Conservation (phyloP, 2,888 invertebrate species). For the Vesta saturnalis region DNA sequence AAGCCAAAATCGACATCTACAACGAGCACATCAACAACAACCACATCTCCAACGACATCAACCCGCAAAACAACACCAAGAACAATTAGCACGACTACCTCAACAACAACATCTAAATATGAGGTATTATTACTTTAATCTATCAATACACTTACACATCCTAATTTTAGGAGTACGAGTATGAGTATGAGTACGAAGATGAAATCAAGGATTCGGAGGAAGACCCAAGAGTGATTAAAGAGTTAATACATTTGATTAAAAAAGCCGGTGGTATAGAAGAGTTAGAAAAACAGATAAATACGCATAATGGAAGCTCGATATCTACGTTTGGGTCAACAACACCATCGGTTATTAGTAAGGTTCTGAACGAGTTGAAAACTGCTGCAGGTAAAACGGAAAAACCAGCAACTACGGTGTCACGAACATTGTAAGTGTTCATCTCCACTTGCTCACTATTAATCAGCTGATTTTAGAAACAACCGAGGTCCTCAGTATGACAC, state of each 20-base stretch:
- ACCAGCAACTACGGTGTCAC: background rate
- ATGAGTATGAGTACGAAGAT: conserved; percentile 55
- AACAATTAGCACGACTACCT: conserved; percentile 57
- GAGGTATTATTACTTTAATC: conserved; percentile 46
- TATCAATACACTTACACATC: background rate
- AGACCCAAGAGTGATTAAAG: conserved; percentile 82
- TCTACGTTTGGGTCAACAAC: conserved; percentile 66
- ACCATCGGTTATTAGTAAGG: conserved; percentile 76
- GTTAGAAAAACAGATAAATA: conserved; percentile 78
- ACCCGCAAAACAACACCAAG: conserved; percentile 58
- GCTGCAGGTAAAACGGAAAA: conserved; percentile 44
- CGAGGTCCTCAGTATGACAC: conserved; percentile 69
- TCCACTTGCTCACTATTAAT: background rate
- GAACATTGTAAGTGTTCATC: background rate
- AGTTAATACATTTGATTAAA: conserved; percentile 83
- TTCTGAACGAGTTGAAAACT: conserved; percentile 74
- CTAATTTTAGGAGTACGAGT: conserved; percentile 9
- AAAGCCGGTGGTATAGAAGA: conserved; percentile 91
- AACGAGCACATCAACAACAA: conserved; percentile 64
- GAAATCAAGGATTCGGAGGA: conserved; percentile 67
- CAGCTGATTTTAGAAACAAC: conserved; percentile 65
- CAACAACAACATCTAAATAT: conserved; percentile 55
- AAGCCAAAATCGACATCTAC: conserved; percentile 66
- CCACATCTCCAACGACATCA: conserved; percentile 62
- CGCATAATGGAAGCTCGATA: conserved; percentile 65